Base-by-base conservation (phyloP, 1,140 invertebrate genomes). In the Magallana ariakensis region DNA sequence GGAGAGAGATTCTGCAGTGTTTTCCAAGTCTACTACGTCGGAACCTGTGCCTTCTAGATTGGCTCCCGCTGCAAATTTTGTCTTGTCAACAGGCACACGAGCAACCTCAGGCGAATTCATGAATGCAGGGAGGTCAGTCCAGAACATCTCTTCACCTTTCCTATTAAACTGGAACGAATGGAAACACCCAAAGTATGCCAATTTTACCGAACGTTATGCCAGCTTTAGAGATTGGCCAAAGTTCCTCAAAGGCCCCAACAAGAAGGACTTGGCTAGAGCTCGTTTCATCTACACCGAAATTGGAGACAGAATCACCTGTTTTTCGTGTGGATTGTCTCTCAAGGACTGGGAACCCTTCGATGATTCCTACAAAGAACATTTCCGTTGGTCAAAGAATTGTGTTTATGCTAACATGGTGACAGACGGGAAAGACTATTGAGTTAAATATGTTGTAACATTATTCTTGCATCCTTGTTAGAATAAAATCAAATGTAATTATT, bases 171-270 rank as follows among this genome's bases (percentile, higher is more conserved):
- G 9, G 15, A 16, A 81, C 11, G 15, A 13, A 9, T 81, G 9
- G 7, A 53, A 81, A 26, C 53, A 81, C 54, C 80, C 80, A 81
- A 46, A 53, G n/a, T 81, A 81, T 26, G 80, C 53, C 46, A 54
- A 81, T 46, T 81, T 81, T 81, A 11, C 80, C 46, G 80, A 81
- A 46, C 46, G 80, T 54, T 56, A 54, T 54, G 80, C 80, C 13
- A 81, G 80, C 19, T 81, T 81, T 56, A 22, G 22, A 22, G 62
- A 70, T 70, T 81, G 80, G 80, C 80, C 80, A 53, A 81, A 81
- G 19, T 81, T 16, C 53, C 53, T 81, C 11, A 53, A 16, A 46
- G 80, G 80, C 13, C 80, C 80, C 19, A 54, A 82, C 46, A 54
- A 82, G 16, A 56, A 53, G 16, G 46, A 82, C 46, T 16, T 82